These are phyloP conservation scores for Agonopterix arenella DNA, from an alignment of 2,888 invertebrate genomes.

Conservation along the genomic window DNA sequence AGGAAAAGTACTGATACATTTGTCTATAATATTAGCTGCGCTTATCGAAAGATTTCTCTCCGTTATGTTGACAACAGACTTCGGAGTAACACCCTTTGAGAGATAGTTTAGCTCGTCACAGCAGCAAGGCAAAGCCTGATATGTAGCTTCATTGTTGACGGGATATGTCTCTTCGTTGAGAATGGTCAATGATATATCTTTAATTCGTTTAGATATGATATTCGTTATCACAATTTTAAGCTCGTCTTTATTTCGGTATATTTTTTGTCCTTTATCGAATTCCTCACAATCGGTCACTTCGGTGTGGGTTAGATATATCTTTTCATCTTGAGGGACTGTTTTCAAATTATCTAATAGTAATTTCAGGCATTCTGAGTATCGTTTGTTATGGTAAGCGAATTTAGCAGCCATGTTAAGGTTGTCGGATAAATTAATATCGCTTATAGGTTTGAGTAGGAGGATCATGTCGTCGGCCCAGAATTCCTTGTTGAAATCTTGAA, in stretches of 20 bases:
- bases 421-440: slow-evolving; percentile 33
- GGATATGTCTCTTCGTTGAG: slow-evolving; percentile 57
- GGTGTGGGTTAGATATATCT: slow-evolving; percentile 45
- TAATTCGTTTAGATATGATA: slow-evolving; percentile 57
- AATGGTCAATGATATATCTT: slow-evolving; percentile 55
- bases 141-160: slow-evolving; percentile 33
- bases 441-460: slow-evolving; percentile 53
- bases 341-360: slow-evolving; percentile 47
- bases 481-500: slow-evolving; percentile 52
- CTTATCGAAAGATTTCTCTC: slow-evolving; percentile 37
- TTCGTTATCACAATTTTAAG: slow-evolving; percentile 46
- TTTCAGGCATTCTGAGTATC: slow-evolving; percentile 49
- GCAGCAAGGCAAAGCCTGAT: slow-evolving; percentile 48
- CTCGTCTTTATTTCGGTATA: slow-evolving; percentile 37
- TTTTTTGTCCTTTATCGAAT: slow-evolving; percentile 11
- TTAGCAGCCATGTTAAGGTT: slow-evolving; percentile 64
- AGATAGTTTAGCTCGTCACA: slow-evolving; percentile 54
- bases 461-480: slow-evolving; percentile 62
- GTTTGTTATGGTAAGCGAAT: slow-evolving; percentile 50
- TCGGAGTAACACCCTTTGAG: slow-evolving; percentile 18
- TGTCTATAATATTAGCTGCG: slow-evolving; percentile 56
- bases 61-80: slow-evolving; percentile 14
- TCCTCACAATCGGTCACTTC: slow-evolving; percentile 14
- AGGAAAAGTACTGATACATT: slow-evolving; percentile 58
- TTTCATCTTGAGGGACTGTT: slow-evolving; percentile 23